Percentiles rank a stretch among this genome's conserved stretches.
Conservation (phyloP, 2,113 vertebrate species). For the Ammodytes dubius region DNA sequence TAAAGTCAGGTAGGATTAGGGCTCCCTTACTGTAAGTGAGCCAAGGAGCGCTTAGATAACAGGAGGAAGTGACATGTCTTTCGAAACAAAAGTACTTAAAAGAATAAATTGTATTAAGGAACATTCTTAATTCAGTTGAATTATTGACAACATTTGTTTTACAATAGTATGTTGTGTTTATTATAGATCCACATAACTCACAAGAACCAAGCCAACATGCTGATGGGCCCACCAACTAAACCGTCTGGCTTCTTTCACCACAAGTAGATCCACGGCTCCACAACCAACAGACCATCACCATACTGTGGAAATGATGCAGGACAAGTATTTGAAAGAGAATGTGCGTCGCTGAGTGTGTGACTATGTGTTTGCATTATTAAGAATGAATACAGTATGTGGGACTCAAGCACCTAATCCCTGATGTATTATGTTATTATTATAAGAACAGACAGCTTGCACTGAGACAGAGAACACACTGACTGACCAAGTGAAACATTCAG, state of each 20-base stretch:
- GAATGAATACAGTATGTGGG: conserved; percentile 14
- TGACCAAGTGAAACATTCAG: conserved; percentile 1
- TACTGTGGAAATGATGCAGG: neutral
- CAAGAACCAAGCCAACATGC: conserved; percentile 93
- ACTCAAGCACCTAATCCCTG: conserved; percentile 24
- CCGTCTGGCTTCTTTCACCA: conserved; percentile 89
- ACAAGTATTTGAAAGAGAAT: conserved; percentile 1
- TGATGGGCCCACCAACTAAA: conserved; percentile 87
- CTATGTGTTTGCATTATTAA: conserved; percentile 7
- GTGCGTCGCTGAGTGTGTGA: neutral
- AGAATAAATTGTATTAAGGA: neutral
- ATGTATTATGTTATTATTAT: neutral
- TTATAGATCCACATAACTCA: conserved; percentile 91
- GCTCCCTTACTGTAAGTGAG: neutral
- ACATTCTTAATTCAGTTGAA: neutral
- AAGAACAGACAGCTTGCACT: conserved; percentile 17
- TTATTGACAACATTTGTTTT: neutral
- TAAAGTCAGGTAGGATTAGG: neutral
- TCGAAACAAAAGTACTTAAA: neutral
- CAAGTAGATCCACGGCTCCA: conserved; percentile 63
- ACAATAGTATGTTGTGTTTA: neutral
- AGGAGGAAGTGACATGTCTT: neutral
- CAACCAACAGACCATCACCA: neutral
- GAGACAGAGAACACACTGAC: neutral
- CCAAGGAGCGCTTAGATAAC: neutral